Conservation (phyloP, 1,140 invertebrate species). For the Schmidtea mediterranea region DNA sequence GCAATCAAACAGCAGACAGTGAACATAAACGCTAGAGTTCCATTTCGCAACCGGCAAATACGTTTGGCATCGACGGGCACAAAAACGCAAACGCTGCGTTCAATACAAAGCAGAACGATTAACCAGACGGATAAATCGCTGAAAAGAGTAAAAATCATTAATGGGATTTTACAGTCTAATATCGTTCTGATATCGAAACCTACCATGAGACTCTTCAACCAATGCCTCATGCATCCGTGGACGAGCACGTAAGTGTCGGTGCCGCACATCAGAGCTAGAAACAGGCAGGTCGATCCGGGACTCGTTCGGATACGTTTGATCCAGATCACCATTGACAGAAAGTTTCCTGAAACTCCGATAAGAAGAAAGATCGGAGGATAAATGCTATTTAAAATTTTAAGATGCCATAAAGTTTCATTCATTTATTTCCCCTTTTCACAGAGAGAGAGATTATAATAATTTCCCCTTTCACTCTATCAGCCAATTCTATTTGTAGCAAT, state of each 20-base stretch:
- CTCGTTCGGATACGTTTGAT: background rate
- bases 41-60: background rate
- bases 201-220: background rate
- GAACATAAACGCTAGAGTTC: background rate
- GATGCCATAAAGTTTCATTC: no score
- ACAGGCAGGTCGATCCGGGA: background rate
- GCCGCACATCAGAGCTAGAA: background rate
- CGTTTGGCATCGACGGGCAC: background rate
- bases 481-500: no score
- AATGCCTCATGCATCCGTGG: background rate
- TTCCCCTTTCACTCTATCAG: no score
- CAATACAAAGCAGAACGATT: background rate
- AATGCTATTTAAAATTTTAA: no score
- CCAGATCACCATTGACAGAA: background rate
- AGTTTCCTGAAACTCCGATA: background rate
- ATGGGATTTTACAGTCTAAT: background rate
- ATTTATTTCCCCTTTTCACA: no score
- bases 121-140: constrained; percentile 1
- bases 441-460: no score
- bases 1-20: background rate
- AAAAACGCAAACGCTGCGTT: background rate
- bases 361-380: background rate
- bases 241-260: background rate
- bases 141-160: background rate
- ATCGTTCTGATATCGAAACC: background rate